A percentile compares a stretch with the other conserved stretches of the same genome.
These are phyloP conservation scores for Euwallacea similis DNA, from an alignment of 1,140 invertebrate genomes.

Conservation along the genomic window DNA sequence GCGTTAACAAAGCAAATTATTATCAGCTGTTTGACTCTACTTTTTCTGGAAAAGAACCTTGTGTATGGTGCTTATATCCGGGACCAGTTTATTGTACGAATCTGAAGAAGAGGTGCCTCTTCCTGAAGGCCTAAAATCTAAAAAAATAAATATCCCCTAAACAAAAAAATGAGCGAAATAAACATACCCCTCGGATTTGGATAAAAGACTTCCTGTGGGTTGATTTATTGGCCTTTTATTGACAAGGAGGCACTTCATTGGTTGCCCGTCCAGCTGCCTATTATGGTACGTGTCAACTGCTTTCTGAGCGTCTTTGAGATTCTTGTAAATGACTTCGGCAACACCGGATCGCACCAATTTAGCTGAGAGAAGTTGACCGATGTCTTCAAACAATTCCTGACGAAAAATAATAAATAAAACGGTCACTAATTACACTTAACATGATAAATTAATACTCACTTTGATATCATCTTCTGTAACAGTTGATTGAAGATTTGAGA, in stretches of 20 bases:
- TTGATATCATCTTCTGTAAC: conserved; percentile 89
- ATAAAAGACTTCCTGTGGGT: conserved; percentile 56
- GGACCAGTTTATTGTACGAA: conserved; percentile 47
- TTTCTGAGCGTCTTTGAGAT: conserved; percentile 79
- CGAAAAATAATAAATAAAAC: conserved; percentile 4
- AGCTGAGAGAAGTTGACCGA: conserved; percentile 82
- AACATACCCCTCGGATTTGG: conserved; percentile 40
- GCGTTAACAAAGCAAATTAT: too few relatives aligned
- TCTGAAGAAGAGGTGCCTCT: conserved; percentile 25
- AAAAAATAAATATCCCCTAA: too few relatives aligned
- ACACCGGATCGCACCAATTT: conserved; percentile 81
- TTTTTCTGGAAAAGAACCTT: conserved; percentile 52
- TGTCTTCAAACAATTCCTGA: conserved; percentile 89
- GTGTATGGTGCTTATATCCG: conserved; percentile 52
- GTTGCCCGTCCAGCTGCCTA: conserved; percentile 82
- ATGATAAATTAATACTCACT: conserved; percentile 54
- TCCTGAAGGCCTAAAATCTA: conserved; percentile 16
- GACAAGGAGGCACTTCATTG: conserved; percentile 80
- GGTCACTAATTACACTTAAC: not conserved
- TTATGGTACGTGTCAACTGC: conserved; percentile 92
- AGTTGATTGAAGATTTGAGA: conserved; percentile 82
- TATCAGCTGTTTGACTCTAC: not conserved
- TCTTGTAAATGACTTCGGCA: conserved; percentile 88
- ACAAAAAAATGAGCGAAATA: not conserved
- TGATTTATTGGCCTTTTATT: conserved; percentile 68